Conservation (phyloP, 2,888 invertebrate species). For the Andrena minutula region DNA sequence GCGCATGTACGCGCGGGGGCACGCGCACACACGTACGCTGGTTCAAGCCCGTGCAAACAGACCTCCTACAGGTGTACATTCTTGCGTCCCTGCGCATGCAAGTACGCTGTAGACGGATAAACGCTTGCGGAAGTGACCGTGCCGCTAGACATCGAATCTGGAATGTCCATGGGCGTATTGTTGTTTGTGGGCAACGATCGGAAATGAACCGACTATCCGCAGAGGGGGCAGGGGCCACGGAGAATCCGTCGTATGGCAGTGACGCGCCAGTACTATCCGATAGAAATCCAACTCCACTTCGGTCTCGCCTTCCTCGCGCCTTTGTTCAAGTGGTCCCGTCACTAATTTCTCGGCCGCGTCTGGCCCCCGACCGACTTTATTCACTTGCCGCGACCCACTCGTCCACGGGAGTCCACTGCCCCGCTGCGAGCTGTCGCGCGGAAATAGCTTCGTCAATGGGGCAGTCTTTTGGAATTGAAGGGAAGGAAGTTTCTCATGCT, state of each 20-base stretch:
- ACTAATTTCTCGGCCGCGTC: conserved; percentile 4
- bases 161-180: conserved; percentile 69
- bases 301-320: conserved; percentile 14
- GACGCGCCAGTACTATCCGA: conserved; percentile 66
- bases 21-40: not conserved
- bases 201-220: conserved; percentile 79
- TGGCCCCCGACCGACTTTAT: conserved; percentile 30
- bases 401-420: not conserved
- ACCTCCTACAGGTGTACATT: conserved; percentile 2
- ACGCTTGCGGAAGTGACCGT: conserved; percentile 57
- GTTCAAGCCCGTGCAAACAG: conserved; percentile 5
- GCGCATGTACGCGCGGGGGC: conserved; percentile 26
- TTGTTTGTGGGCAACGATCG: conserved; percentile 77
- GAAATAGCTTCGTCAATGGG: not conserved
- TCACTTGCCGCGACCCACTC: conserved; percentile 25
- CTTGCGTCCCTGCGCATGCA: not conserved
- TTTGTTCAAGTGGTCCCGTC: not conserved
- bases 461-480: not conserved
- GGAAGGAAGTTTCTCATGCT: not conserved
- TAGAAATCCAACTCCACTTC: conserved; percentile 62
- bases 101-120: conserved; percentile 39
- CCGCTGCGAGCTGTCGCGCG: not conserved
- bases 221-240: conserved; percentile 38
- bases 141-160: conserved; percentile 63
- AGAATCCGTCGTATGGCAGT: conserved; percentile 69